phyloP scores from a whole-genome alignment of 2,113 vertebrate genomes.

The Seriola quinqueradiata region DNA sequence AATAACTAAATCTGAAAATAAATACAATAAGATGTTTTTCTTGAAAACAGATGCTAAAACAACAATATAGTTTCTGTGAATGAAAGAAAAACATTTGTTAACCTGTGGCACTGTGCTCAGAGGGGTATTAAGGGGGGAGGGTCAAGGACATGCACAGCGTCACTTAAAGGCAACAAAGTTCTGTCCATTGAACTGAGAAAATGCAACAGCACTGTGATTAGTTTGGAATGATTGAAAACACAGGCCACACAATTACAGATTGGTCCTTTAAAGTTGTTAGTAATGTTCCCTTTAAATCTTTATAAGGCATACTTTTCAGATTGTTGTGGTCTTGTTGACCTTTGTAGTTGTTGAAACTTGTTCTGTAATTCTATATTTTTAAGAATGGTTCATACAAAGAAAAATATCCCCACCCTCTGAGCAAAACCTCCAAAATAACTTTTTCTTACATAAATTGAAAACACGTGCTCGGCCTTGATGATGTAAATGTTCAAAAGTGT shows the following conservation, averaged over 20 bases:
- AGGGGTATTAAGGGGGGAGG: not conserved
- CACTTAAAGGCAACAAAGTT: not conserved
- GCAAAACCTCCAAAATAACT: conserved; percentile 60
- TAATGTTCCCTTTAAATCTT: conserved; percentile 43
- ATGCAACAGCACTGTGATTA: not conserved
- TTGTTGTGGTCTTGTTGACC: conserved; percentile 52
- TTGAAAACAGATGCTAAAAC: not conserved
- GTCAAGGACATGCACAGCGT: not conserved
- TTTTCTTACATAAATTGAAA: conserved; percentile 61
- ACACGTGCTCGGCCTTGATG: conserved; percentile 55
- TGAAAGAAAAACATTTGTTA: not conserved
- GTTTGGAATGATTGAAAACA: not conserved
- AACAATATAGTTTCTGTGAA: not conserved
- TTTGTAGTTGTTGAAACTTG: conserved; percentile 34
- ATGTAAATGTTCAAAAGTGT: conserved; percentile 76
- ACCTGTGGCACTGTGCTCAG: not conserved
- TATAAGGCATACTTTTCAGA: conserved; percentile 18
- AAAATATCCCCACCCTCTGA: conserved; percentile 68
- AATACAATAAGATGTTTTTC: conserved; percentile 8
- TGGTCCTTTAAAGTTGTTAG: conserved; percentile 5
- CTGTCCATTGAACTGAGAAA: not conserved
- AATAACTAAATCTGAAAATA: conserved; percentile 2
- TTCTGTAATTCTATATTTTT: conserved; percentile 46
- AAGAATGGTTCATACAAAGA: conserved; percentile 48
- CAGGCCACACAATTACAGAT: conserved; percentile 2